These are phyloP conservation scores for Oscarella lobularis DNA, from an alignment of 37 sponge, comb jelly and placozoan species.

Conservation along the genomic window DNA sequence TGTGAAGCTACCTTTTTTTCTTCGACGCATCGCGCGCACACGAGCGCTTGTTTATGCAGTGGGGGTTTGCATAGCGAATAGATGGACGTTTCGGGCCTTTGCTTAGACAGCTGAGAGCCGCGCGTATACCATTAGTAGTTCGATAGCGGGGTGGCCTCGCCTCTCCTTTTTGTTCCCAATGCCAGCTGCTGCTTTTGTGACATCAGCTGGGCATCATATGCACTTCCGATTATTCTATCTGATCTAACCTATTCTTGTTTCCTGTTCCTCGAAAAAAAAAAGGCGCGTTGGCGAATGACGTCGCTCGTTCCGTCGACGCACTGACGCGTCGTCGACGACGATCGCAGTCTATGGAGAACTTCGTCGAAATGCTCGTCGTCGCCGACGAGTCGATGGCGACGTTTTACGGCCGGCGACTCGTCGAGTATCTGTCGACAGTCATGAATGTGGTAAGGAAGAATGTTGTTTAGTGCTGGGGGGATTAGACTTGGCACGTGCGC, in stretches of 20 bases:
- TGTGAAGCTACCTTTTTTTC: no score
- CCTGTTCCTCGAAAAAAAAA: no score
- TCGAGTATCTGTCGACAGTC: constrained; percentile 20
- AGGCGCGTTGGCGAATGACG: no score
- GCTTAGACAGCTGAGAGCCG: neutral
- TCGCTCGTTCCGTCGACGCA: no score
- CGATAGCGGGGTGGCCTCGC: no score
- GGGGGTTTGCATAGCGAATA: neutral
- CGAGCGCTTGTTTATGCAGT: neutral
- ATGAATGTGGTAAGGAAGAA: constrained; percentile 27
- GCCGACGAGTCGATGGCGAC: constrained; percentile 26
- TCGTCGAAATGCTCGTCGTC: constrained; percentile 28
- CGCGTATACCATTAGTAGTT: no score
- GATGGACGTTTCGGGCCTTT: neutral
- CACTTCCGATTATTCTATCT: no score
- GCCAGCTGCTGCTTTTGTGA: no score
- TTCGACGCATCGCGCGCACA: no score
- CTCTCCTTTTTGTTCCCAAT: no score
- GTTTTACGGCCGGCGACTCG: constrained; percentile 6
- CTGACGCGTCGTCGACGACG: neutral
- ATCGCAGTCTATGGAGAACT: neutral
- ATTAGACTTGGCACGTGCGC: neutral
- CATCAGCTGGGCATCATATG: no score
- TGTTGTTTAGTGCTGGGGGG: constrained; percentile 1
- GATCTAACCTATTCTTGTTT: no score